These are phyloP conservation scores for Sapajus apella DNA, from an alignment of 2,113 vertebrate genomes.

Conservation along the genomic window DNA sequence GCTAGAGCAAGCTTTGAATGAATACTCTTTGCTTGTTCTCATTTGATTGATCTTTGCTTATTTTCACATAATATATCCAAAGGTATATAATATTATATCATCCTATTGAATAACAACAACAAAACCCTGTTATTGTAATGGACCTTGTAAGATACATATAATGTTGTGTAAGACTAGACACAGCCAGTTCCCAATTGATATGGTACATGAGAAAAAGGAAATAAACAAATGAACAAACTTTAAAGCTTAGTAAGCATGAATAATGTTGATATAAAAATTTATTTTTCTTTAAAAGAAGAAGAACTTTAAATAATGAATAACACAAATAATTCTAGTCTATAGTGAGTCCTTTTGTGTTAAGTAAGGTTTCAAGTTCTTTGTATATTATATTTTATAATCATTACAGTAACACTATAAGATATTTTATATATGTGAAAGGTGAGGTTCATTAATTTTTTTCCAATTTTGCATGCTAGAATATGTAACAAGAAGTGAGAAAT, in stretches of 20 bases:
- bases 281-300: neutral
- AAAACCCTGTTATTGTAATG: neutral
- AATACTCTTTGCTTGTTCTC: neutral
- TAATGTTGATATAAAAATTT: neutral
- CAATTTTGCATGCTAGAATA: neutral
- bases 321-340: neutral
- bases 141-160: neutral
- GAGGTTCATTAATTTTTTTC: neutral
- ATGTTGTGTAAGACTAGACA: neutral
- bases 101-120: neutral
- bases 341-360: neutral
- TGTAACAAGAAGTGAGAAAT: neutral
- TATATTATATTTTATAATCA: neutral
- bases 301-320: neutral
- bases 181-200: neutral
- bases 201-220: neutral
- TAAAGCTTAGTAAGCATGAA: neutral
- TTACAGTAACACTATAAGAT: neutral
- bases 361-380: neutral
- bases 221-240: neutral
- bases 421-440: neutral
- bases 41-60: neutral
- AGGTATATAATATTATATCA: neutral
- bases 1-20: neutral
- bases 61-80: neutral